Base-by-base conservation (phyloP, 1,140 invertebrate genomes). In the Colletes gigas region DNA sequence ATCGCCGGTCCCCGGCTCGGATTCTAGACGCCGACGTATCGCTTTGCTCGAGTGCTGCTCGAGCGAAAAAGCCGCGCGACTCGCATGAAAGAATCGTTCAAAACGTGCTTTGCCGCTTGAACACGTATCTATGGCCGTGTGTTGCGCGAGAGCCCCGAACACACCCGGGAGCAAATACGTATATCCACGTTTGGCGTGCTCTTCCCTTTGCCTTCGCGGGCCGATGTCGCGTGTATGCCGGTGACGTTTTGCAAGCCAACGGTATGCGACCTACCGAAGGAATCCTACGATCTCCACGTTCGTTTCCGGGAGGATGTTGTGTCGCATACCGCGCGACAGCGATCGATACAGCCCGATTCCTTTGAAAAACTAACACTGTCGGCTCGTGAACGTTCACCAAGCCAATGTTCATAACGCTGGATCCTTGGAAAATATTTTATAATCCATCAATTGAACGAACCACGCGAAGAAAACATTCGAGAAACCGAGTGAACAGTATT, bases 41-140 rank as follows among this genome's bases (percentile, higher is more conserved):
- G 72, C 47, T 65, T 75, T 65, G 21, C 15, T 3, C 39, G 30
- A 69, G 39, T 44, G 39, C 68, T 50, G 19, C 21, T 52, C 21
- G 47, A 65, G 60, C 21, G 39, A 66, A 52, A 57, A 66, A 75
- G 62, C 47, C 10, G 62, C 7, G 30, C 12, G 41, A 15, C n/a
- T 12, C n/a, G 14, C n/a, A 15, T 19, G 44, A 63, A 73, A 73
- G 71, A 52, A 73, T 50, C 59, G 71, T 63, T 52, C 21, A 52
- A 19, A 60, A 60, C 59, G 44, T 12, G 44, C 21, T 65, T 55
- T 65, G 30, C 30, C 50, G 62, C 72, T 65, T 17, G 30, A 65
- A 75, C 72, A 54, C 72, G 72, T 65, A 65, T 65, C 72, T 55
- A 19, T 39, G 19, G 0, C 2, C 10, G 59, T 52, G 15, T 19